phyloP scores from a whole-genome alignment of 2,888 invertebrate genomes.

The Agrotis puta region DNA sequence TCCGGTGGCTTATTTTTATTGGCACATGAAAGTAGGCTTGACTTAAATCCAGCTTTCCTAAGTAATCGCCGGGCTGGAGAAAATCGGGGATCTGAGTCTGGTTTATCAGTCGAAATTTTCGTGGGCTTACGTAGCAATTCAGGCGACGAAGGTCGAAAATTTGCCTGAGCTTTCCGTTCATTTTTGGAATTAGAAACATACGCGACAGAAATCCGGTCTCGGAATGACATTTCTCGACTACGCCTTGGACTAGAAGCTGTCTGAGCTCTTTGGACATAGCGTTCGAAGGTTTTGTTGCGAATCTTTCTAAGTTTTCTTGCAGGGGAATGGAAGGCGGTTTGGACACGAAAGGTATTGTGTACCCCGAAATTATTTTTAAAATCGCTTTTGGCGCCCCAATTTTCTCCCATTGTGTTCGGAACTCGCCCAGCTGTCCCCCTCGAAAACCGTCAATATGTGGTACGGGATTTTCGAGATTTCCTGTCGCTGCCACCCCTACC shows the following conservation, averaged over 20 bases:
- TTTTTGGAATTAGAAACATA: slow-evolving; percentile 5
- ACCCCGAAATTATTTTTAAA: slow-evolving; percentile 44
- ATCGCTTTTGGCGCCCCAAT: too few species aligned
- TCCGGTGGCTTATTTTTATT: slow-evolving; percentile 30
- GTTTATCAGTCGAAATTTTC: slow-evolving; percentile 44
- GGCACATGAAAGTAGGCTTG: slow-evolving; percentile 49
- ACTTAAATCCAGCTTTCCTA: slow-evolving; percentile 44
- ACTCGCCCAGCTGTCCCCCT: too few species aligned
- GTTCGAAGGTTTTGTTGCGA: slow-evolving; percentile 8
- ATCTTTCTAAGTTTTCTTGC: neutral
- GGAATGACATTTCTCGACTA: too few species aligned
- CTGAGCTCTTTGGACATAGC: slow-evolving; percentile 20
- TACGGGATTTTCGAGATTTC: too few species aligned
- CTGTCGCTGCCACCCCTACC: too few species aligned
- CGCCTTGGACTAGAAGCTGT: too few species aligned
- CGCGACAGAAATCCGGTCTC: too few species aligned
- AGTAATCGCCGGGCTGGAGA: slow-evolving; percentile 27
- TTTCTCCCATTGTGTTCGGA: too few species aligned
- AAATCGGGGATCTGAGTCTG: slow-evolving; percentile 28
- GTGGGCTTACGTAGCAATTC: slow-evolving; percentile 29
- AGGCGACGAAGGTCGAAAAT: slow-evolving; percentile 42
- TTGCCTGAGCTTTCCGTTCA: slow-evolving; percentile 35
- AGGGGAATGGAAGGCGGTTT: slow-evolving; percentile 45
- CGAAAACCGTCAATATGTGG: too few species aligned
- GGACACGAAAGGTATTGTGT: slow-evolving; percentile 43